These are phyloP conservation scores for Apotomis betuletana DNA, from an alignment of 2,888 invertebrate species.

Conservation along the genomic window DNA sequence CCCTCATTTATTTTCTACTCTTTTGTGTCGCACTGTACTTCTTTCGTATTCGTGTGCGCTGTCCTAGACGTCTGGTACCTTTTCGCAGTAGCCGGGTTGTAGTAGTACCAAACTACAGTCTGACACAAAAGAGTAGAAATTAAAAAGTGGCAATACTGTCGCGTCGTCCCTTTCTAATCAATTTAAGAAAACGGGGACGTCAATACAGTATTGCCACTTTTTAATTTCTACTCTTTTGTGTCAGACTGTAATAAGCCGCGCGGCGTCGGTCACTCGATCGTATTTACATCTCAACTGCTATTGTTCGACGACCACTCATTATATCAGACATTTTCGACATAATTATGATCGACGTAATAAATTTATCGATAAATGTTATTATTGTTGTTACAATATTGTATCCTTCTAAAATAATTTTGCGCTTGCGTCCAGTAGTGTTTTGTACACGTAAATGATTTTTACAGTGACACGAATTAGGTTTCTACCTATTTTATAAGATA, in stretches of 20 bases:
- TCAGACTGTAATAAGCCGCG: background rate
- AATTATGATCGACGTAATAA: slow-evolving; percentile 35
- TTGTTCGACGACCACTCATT: background rate
- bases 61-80: background rate
- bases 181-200: too few species aligned
- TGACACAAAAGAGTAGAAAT: too few species aligned
- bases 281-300: background rate
- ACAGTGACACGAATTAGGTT: slow-evolving; percentile 39
- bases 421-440: slow-evolving; percentile 70
- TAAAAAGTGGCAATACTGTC: too few species aligned
- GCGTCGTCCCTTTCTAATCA: too few species aligned
- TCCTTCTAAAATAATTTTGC: slow-evolving; percentile 58
- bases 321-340: slow-evolving; percentile 17
- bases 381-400: slow-evolving; percentile 62
- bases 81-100: background rate
- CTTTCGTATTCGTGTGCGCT: background rate
- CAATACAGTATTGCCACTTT: too few species aligned
- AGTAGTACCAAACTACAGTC: background rate
- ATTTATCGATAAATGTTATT: slow-evolving; percentile 56
- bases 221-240: too few species aligned
- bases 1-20: too few species aligned
- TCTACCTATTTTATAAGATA: slow-evolving; percentile 26
- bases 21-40: too few species aligned
- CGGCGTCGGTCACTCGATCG: background rate
- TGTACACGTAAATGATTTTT: slow-evolving; percentile 45